Evolutionary conservation across 2,113 vertebrate genomes (phyloP), one percentile per base, ranked within the genome.

Genomic region (Ondatra zibethicus): DNA sequence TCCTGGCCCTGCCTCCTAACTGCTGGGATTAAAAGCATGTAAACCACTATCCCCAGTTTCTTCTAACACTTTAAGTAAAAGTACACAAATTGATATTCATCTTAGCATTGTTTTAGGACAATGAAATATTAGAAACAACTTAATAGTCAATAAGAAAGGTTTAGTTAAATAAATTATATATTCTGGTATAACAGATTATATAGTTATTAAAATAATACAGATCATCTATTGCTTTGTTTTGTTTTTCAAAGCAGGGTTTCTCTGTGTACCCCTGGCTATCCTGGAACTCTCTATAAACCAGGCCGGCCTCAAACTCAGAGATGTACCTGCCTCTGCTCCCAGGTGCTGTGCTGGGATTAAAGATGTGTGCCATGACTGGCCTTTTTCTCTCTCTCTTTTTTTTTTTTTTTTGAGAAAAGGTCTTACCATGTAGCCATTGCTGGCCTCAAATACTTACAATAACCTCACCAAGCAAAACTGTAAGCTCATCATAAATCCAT

Each of bases 51-150:
- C 23, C 13, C 68, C 36, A 88, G 36, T 86, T 66, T 80, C 92
- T 92, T 36, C 16, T 23, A 80, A 94, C 23, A 78, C 84, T 33
- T 84, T 94, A 76, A 96, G 88, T 47, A 66, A 88, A 92, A 94
- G 63, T 81, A 86, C 13, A 95, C 10, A 92, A 88, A 73, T 36
- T 36, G 39, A 70, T 91, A 87, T 45, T 94, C 33, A 95, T 70
- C n/a, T 90, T 76, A 92, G 42, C 84, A 96, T 76, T 90, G 16
- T 52, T 94, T 96, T 80, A 93, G 4, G 16, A 85, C 65, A 91
- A 91, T 33, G 72, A 94, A 88, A 96, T 72, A 81, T 82, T 73
- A 93, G 25, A 94, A 96, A 89, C 76, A 73, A 88, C 25, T 66
- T 88, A 89, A 80, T 80, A 92, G 72, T 89, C 36, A 91, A 73